These are phyloP conservation scores for Macrotus californicus DNA, from an alignment of 2,113 vertebrate species.

Conservation along the genomic window DNA sequence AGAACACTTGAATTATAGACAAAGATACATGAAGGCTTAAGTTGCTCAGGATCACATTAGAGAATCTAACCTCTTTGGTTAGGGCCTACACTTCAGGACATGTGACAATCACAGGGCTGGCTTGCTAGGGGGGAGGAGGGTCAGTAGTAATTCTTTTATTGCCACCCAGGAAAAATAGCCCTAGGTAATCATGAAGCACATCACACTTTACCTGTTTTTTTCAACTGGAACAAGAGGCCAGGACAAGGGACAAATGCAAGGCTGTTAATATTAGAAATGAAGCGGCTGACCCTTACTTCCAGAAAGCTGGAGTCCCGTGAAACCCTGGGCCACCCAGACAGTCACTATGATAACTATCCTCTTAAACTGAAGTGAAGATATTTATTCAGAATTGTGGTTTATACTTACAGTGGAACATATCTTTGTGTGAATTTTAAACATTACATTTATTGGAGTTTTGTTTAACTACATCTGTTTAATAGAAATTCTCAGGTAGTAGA, in stretches of 20 bases:
- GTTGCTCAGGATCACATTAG: not conserved
- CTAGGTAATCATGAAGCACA: not conserved
- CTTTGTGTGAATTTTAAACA: slow-evolving; percentile 45
- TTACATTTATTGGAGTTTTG: not conserved
- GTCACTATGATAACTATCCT: slow-evolving; percentile 5
- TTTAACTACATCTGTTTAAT: not conserved
- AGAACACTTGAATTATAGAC: slow-evolving; percentile 48
- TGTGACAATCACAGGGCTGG: not conserved
- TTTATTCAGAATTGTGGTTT: slow-evolving; percentile 51
- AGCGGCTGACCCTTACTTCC: not conserved
- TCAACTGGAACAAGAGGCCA: not conserved
- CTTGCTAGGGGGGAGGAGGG: too few relatives aligned
- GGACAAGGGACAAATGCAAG: not conserved
- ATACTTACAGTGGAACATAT: slow-evolving; percentile 7
- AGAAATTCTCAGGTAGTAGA: not conserved
- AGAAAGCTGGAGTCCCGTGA: not conserved
- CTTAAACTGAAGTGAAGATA: slow-evolving; percentile 28
- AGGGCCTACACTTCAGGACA: not conserved
- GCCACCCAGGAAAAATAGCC: not conserved
- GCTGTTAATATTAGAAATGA: not conserved
- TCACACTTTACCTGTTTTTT: not conserved
- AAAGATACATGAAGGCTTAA: not conserved
- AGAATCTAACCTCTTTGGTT: slow-evolving; percentile 50
- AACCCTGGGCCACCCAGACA: slow-evolving; percentile 52
- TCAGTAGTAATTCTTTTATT: not conserved